phyloP scores from a whole-genome alignment of 2,888 invertebrate species.

The Hirtodrosophila duncani region DNA sequence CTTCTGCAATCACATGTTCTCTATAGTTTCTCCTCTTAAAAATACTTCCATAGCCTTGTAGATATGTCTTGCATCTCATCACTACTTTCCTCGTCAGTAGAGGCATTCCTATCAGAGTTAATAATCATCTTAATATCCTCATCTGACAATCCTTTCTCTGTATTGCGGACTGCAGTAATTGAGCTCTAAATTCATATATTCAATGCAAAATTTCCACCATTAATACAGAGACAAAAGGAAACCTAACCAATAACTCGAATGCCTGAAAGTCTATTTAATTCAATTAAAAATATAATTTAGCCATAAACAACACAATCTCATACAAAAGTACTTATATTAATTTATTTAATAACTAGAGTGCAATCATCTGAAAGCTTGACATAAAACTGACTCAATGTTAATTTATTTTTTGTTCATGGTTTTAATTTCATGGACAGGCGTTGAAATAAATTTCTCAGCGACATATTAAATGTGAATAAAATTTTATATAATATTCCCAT shows the following conservation, averaged over 20 bases:
- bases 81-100: too few species aligned
- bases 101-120: too few species aligned
- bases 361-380: slow-evolving; percentile 17
- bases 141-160: too few species aligned
- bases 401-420: slow-evolving; percentile 35
- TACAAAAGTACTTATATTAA: slow-evolving; percentile 1
- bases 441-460: slow-evolving; percentile 40
- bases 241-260: slow-evolving; percentile 9
- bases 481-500: slow-evolving; percentile 10
- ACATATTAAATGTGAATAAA: slow-evolving; percentile 25
- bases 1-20: too few species aligned
- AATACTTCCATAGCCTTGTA: too few species aligned
- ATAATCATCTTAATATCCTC: too few species aligned
- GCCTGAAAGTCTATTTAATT: slow-evolving; percentile 34
- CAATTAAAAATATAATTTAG: slow-evolving; percentile 51
- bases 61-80: too few species aligned
- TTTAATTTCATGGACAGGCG: slow-evolving; percentile 21
- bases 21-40: too few species aligned
- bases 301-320: slow-evolving; percentile 23
- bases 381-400: slow-evolving; percentile 43
- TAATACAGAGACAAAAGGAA: not conserved
- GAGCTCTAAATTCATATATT: too few species aligned
- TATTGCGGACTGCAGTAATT: too few species aligned
- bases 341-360: too few species aligned
- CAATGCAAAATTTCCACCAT: too few species aligned